Percentiles rank a stretch among this genome's conserved stretches.
Conservation (phyloP, 2,113 vertebrate species). For the Solenodon paradoxus region DNA sequence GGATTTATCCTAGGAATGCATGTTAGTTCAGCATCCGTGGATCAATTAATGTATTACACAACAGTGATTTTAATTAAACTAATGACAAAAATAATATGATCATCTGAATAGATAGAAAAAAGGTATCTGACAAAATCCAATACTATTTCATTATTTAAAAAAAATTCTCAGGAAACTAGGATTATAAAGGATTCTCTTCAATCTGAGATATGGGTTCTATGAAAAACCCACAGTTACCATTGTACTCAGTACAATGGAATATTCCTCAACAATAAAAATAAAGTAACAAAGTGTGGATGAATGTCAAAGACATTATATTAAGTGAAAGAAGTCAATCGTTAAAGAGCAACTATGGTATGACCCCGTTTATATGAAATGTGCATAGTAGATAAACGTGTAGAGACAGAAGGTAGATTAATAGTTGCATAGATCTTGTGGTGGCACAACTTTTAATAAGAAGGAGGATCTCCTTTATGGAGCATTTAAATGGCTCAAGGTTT, state of each 20-base stretch:
- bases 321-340: too few relatives aligned
- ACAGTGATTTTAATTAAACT: not conserved
- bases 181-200: too few relatives aligned
- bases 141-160: too few relatives aligned
- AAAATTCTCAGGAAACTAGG: too few relatives aligned
- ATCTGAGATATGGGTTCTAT: not conserved
- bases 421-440: not conserved
- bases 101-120: too few relatives aligned
- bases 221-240: not conserved
- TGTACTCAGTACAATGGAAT: not conserved
- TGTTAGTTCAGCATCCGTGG: not conserved
- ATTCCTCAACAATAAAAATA: not conserved
- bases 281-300: not conserved
- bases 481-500: not conserved
- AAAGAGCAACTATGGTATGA: too few relatives aligned
- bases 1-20: not conserved
- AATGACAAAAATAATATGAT: too few relatives aligned
- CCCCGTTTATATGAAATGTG: too few relatives aligned
- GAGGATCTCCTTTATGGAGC: not conserved
- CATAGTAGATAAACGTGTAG: too few relatives aligned
- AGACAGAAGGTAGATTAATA: not conserved
- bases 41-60: not conserved
- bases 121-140: too few relatives aligned
- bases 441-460: not conserved
- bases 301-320: not conserved